Evolutionary conservation across 2,113 vertebrate genomes (phyloP).

Genomic region (Capreolus pygargus): DNA sequence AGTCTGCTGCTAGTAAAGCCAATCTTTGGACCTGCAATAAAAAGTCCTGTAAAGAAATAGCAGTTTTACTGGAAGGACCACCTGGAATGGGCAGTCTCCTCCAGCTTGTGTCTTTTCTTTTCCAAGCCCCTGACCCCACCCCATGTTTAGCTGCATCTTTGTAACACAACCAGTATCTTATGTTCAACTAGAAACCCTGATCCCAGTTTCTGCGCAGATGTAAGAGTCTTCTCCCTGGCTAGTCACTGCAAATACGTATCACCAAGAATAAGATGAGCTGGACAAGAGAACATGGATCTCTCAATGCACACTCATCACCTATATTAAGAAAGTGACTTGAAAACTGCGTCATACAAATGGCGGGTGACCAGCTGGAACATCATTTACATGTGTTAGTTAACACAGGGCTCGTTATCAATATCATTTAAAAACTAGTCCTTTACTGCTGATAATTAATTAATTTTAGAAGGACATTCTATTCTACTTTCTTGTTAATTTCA

Average conservation of each 20-base stretch:
- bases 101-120: background rate
- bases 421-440: background rate
- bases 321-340: background rate
- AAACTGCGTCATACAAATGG: background rate
- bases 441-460: background rate
- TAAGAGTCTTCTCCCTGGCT: background rate
- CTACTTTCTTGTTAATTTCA: conserved; percentile 7
- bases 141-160: background rate
- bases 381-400: background rate
- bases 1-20: background rate
- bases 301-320: background rate
- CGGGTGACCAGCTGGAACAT: background rate
- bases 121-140: too few species aligned
- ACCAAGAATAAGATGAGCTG: background rate
- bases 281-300: background rate
- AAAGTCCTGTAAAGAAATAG: background rate
- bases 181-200: background rate
- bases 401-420: background rate
- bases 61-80: background rate
- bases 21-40: background rate
- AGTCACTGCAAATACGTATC: background rate
- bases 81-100: background rate
- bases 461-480: conserved; percentile 46
- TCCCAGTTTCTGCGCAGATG: background rate
- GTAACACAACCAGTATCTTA: background rate